Evolutionary conservation across 2,113 vertebrate genomes (phyloP).

Genomic region (Pomatostomus ruficeps): DNA sequence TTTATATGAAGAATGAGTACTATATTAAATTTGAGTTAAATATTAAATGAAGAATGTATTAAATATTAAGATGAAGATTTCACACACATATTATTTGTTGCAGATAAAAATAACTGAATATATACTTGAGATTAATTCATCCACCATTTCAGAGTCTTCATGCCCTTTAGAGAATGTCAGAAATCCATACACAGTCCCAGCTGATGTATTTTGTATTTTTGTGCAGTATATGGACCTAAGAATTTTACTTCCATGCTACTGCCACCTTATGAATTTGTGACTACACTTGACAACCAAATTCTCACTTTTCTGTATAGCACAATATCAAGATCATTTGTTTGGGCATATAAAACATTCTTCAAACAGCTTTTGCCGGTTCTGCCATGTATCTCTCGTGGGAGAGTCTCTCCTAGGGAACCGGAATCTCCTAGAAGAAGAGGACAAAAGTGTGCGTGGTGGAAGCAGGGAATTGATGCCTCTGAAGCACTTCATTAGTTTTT

Average conservation of each 20-base stretch:
- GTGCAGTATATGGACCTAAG: background rate
- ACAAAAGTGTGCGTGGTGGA: background rate
- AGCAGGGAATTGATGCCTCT: background rate
- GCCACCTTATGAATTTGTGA: background rate
- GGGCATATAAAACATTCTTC: background rate
- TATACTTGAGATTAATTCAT: background rate
- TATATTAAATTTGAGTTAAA: constrained; percentile 33
- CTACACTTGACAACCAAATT: background rate
- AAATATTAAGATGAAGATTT: constrained; percentile 41
- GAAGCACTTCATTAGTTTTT: background rate
- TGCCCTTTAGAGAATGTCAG: background rate
- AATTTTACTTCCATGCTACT: background rate
- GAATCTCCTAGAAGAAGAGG: background rate
- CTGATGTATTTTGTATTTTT: background rate
- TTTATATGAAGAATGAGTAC: constrained; percentile 29
- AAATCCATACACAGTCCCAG: background rate
- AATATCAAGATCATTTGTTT: background rate
- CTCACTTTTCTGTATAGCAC: background rate
- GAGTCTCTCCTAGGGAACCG: background rate
- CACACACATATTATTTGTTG: background rate
- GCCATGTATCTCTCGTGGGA: background rate
- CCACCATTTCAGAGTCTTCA: background rate
- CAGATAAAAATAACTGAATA: constrained; percentile 22
- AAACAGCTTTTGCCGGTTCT: background rate
- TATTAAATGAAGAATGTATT: constrained; percentile 40